Percentiles rank a stretch among this genome's conserved stretches.
Evolutionary conservation across 2,888 invertebrate genomes (phyloP).

Genomic region (Orchesellides sinensis): DNA sequence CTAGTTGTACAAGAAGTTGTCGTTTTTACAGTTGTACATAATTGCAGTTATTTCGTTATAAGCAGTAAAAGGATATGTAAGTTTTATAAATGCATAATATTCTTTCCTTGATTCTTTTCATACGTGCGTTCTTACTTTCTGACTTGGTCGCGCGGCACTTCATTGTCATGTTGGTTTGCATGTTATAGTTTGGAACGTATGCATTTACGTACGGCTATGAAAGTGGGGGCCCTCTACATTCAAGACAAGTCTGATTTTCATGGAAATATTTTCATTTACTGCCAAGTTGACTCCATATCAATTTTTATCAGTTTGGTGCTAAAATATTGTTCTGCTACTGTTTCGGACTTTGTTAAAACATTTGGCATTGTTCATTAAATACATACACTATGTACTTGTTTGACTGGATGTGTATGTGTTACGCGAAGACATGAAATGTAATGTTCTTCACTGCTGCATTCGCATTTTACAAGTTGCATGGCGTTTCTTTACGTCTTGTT

Average conservation of each 20-base stretch:
- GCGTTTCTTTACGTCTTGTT: too few relatives aligned
- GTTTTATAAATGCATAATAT: constrained; percentile 16
- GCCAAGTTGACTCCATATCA: constrained; percentile 31
- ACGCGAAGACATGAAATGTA: too few relatives aligned
- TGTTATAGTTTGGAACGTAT: background rate
- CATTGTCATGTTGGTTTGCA: constrained; percentile 20
- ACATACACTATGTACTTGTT: too few relatives aligned
- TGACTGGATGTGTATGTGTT: too few relatives aligned
- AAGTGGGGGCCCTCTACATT: too few relatives aligned
- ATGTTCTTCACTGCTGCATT: too few relatives aligned
- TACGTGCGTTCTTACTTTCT: too few relatives aligned
- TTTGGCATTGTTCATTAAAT: too few relatives aligned
- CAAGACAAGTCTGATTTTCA: constrained; percentile 20
- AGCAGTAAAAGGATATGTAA: background rate
- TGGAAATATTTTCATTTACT: constrained; percentile 35
- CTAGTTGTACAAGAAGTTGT: constrained; percentile 4
- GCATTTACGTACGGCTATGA: background rate
- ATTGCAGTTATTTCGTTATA: constrained; percentile 13
- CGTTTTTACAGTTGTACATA: constrained; percentile 13
- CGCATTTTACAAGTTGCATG: too few relatives aligned
- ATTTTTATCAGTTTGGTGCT: constrained; percentile 36
- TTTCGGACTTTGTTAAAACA: too few relatives aligned
- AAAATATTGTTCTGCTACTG: too few relatives aligned
- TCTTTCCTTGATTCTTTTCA: background rate
- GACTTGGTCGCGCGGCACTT: background rate